Evolutionary conservation across 2,888 invertebrate species (phyloP).

Genomic region (Rhabditoides inermis): DNA sequence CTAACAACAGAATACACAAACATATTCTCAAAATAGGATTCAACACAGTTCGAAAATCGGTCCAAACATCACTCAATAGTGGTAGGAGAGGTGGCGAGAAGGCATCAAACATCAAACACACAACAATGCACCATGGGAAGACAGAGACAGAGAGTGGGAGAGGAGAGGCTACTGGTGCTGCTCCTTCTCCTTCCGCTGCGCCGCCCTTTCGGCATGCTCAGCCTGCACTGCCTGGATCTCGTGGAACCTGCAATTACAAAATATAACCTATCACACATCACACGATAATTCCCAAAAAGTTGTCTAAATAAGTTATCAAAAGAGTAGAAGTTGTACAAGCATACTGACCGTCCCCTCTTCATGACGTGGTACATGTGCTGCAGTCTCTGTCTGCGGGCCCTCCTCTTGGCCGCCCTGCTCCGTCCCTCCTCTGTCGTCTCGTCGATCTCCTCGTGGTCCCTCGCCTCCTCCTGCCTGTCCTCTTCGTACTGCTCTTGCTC

Average conservation of each 20-base stretch:
- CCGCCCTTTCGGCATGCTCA: slow-evolving; percentile 8
- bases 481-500: slow-evolving; percentile 19
- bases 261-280: background rate
- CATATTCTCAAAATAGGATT: no score
- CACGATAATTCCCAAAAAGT: no score
- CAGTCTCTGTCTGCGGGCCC: slow-evolving; percentile 29
- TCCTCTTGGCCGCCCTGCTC: slow-evolving; percentile 27
- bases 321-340: no score
- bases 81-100: no score
- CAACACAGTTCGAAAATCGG: background rate
- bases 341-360: no score
- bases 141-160: background rate
- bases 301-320: no score
- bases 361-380: slow-evolving; percentile 33
- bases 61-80: no score
- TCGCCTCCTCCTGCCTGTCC: slow-evolving; percentile 21
- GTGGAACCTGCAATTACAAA: slow-evolving; percentile 37
- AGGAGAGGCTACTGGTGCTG: background rate
- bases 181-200: slow-evolving; percentile 1
- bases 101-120: no score
- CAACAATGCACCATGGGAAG: no score
- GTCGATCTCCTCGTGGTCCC: slow-evolving; percentile 6
- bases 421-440: slow-evolving; percentile 13
- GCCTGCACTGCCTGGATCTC: slow-evolving; percentile 45
- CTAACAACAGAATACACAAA: no score